Conservation (phyloP, 2,797 vertebrate species). For the Pantherophis alleghaniensis region DNA sequence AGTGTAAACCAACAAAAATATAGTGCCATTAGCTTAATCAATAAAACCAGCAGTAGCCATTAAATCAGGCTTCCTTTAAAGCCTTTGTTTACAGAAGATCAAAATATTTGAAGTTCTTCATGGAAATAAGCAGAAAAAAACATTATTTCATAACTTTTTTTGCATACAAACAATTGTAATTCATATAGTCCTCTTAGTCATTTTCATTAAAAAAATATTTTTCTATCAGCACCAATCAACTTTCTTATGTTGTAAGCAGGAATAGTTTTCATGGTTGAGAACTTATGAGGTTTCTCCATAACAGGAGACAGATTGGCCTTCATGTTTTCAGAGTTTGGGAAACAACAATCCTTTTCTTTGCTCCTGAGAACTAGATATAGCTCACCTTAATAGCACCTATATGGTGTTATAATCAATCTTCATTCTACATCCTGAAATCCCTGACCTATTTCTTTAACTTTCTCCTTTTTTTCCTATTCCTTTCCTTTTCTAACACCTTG, state of each 20-base stretch:
- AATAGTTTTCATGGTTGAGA: not conserved
- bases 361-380: not conserved
- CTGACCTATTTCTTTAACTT: not conserved
- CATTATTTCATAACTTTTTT: not conserved
- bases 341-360: not conserved
- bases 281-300: not conserved
- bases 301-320: not conserved
- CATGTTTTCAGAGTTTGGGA: not conserved
- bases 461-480: not conserved
- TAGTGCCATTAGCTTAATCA: not conserved
- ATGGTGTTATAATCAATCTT: not conserved
- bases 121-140: not conserved
- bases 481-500: not conserved
- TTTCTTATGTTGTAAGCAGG: not conserved
- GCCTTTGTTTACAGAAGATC: slow-evolving; percentile 1
- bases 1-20: not conserved
- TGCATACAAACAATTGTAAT: not conserved
- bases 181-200: not conserved
- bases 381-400: not conserved
- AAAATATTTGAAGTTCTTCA: not conserved
- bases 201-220: not conserved
- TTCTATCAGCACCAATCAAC: not conserved
- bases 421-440: not conserved
- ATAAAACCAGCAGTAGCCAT: not conserved
- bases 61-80: slow-evolving; percentile 5